A percentile compares a stretch with the other conserved stretches of the same genome.
Evolutionary conservation across 1,140 invertebrate genomes (phyloP).

Genomic region (Armadillidium nasatum): DNA sequence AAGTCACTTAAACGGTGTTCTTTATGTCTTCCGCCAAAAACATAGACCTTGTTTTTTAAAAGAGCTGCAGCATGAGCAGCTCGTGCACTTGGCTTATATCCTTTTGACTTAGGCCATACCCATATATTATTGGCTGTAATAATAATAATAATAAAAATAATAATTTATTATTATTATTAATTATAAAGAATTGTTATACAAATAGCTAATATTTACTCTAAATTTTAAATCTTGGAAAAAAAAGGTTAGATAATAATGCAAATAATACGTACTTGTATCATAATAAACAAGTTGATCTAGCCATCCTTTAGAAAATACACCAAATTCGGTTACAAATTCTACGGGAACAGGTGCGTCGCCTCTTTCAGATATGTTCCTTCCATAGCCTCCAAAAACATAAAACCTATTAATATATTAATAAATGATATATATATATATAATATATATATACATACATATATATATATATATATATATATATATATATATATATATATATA

Average conservation of each 20-base stretch:
- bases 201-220: no score
- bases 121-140: neutral
- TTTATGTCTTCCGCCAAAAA: neutral
- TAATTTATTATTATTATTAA: no score
- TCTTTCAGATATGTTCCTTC: neutral
- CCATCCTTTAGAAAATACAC: neutral
- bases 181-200: no score
- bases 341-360: neutral
- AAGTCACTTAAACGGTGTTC: neutral
- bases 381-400: slow-evolving; percentile 2
- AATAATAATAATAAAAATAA: no score
- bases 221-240: no score
- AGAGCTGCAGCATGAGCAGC: neutral
- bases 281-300: slow-evolving; percentile 2
- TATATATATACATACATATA: neutral
- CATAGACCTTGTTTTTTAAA: neutral
- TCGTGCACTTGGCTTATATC: neutral
- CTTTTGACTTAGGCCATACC: neutral
- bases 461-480: neutral
- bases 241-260: no score
- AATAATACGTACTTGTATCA: neutral
- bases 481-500: no score
- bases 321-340: neutral
- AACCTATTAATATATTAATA: neutral
- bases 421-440: neutral